These are phyloP conservation scores for Acanthacorydalis orientalis DNA, from an alignment of 2,888 invertebrate species.

Conservation along the genomic window DNA sequence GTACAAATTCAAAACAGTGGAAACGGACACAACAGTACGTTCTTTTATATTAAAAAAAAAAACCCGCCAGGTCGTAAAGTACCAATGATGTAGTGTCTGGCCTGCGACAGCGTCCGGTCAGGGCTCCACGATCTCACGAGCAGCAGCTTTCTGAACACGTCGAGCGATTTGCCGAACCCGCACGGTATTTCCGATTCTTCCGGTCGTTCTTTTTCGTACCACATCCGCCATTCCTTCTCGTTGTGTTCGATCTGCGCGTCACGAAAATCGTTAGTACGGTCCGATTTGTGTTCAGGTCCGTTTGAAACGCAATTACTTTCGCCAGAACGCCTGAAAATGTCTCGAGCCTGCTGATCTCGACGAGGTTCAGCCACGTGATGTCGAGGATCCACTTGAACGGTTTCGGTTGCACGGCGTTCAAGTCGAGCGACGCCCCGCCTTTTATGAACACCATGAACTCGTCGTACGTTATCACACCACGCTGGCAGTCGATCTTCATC, in stretches of 20 bases:
- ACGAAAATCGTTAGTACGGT: not conserved
- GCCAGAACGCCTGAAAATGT: slow-evolving; percentile 63
- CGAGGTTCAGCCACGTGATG: slow-evolving; percentile 90
- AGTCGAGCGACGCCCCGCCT: slow-evolving; percentile 85
- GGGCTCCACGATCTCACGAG: slow-evolving; percentile 89
- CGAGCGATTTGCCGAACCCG: slow-evolving; percentile 69
- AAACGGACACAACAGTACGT: not conserved
- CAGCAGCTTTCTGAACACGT: slow-evolving; percentile 73
- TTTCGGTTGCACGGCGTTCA: slow-evolving; percentile 83
- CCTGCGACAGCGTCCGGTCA: slow-evolving; percentile 85
- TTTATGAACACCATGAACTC: slow-evolving; percentile 94
- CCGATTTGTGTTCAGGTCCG: not conserved
- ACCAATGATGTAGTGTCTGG: slow-evolving; percentile 78
- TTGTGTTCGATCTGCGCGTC: slow-evolving; percentile 51
- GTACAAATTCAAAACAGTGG: too few species aligned
- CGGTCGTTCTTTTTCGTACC: slow-evolving; percentile 88
- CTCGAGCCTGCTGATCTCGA: slow-evolving; percentile 75
- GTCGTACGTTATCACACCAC: slow-evolving; percentile 63
- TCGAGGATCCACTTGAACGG: slow-evolving; percentile 91
- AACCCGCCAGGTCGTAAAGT: slow-evolving; percentile 11
- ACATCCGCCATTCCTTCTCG: slow-evolving; percentile 75
- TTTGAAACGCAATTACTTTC: slow-evolving; percentile 33
- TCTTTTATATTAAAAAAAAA: slow-evolving; percentile 1
- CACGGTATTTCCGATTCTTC: slow-evolving; percentile 85
- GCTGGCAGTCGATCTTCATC: slow-evolving; percentile 85